phyloP scores from a whole-genome alignment of 2,888 invertebrate species.

The Isoperla grammatica region DNA sequence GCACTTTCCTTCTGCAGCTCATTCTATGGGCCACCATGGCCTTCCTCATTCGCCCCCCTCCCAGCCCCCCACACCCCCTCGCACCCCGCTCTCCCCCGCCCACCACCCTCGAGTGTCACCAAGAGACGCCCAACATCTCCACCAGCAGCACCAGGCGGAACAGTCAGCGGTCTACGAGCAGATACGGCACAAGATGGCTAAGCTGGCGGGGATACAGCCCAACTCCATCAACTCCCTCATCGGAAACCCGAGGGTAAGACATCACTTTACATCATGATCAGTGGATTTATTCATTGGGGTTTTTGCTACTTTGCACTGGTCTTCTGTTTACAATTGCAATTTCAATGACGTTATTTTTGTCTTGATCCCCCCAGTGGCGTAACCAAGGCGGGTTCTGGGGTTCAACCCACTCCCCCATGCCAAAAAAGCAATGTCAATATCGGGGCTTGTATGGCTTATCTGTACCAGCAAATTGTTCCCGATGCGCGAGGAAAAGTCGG shows the following conservation, averaged over 20 bases:
- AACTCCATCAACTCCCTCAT: constrained; percentile 24
- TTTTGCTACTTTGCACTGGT: too few relatives aligned
- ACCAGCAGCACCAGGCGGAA: not conserved
- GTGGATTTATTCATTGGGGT: too few relatives aligned
- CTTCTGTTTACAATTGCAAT: too few relatives aligned
- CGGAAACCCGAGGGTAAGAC: constrained; percentile 32
- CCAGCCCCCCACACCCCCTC: constrained; percentile 50
- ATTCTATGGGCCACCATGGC: constrained; percentile 17
- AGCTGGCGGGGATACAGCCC: constrained; percentile 29
- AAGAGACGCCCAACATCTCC: too few relatives aligned
- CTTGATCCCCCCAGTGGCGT: too few relatives aligned
- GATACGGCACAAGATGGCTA: constrained; percentile 31
- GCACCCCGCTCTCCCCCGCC: constrained; percentile 45
- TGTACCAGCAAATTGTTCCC: too few relatives aligned
- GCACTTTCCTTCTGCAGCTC: constrained; percentile 16
- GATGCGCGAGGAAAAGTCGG: too few relatives aligned
- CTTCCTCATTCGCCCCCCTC: constrained; percentile 39
- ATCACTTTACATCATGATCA: not conserved
- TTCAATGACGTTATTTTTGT: too few relatives aligned
- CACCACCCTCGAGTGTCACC: constrained; percentile 5
- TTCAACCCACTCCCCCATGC: too few relatives aligned
- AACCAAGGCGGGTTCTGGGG: too few relatives aligned
- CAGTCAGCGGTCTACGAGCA: constrained; percentile 27
- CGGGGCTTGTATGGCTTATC: too few relatives aligned
- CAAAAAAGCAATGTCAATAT: too few relatives aligned